phyloP scores from a whole-genome alignment of 2,888 invertebrate species.

The Allacma fusca region DNA sequence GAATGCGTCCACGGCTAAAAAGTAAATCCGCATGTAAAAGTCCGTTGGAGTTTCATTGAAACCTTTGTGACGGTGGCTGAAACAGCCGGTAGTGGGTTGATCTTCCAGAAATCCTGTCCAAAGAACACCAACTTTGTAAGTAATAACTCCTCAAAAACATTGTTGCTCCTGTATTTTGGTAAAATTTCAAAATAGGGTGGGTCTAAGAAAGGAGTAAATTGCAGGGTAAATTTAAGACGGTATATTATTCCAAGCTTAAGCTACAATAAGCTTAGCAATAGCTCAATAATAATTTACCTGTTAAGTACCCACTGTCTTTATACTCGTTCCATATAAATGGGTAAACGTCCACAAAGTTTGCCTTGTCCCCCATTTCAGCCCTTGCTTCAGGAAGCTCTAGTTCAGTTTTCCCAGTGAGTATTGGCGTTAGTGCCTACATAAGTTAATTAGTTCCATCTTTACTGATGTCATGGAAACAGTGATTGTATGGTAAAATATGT shows the following conservation, averaged over 20 bases:
- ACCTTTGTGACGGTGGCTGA: conserved; percentile 64
- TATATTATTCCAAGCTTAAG: no score
- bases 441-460: no score
- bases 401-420: conserved; percentile 45
- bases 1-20: conserved; percentile 62
- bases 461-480: no score
- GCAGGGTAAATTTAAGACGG: not conserved
- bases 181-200: no score
- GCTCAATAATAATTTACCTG: no score
- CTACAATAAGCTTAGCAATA: no score
- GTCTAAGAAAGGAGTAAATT: no score
- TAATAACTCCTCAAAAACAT: no score
- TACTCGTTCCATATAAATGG: conserved; percentile 65
- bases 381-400: conserved; percentile 63
- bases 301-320: conserved; percentile 63
- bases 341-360: conserved; percentile 61
- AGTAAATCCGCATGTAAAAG: conserved; percentile 64
- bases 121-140: no score
- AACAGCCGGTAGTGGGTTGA: conserved; percentile 64
- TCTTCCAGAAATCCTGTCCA: conserved; percentile 65
- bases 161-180: no score
- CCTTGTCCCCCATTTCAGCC: conserved; percentile 29
- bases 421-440: conserved; percentile 45
- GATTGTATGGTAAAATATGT: not conserved
- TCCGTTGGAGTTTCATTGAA: conserved; percentile 64